Evolutionary conservation across 2,888 invertebrate species (phyloP), one percentile per base, ranked within the genome.

Genomic region (Mythimna lalbum): DNA sequence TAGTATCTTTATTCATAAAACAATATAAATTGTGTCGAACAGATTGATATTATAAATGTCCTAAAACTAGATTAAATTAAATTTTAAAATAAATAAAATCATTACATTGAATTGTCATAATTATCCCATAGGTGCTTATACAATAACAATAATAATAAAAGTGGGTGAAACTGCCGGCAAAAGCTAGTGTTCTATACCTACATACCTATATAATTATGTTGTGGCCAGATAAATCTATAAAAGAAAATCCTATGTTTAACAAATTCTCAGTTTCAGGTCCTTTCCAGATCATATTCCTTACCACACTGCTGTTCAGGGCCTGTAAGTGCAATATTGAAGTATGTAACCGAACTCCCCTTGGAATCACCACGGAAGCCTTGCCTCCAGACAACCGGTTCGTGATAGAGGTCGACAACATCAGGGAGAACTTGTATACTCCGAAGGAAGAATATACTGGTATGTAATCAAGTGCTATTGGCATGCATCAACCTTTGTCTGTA

Each of bases 351-450:
- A 87, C 90, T 9, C 95, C 95, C 0, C 82, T 95, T 12, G 92
- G 91, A 1, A 90, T 92, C 0, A 91, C 89, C 62, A 92, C 92
- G 0, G 90, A 88, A 0, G 88, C 95, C 0, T 76, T 96, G 7
- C 92, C 93, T 0, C 93, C 95, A 0, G 95, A 96, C 74, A 92
- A 94, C 77, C 87, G 93, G 21, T 96, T 94, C 67, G 85, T 89
- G 23, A 85, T 96, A 31, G 93, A 94, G 49, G 91, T 96, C 21
- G 87, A 89, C 2, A 90, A 87, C 33, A 91, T 94, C 65, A 91
- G 91, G 19, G 88, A 88, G 0, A 81, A 86, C 19, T 81, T 85
- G 55, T 95, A 95, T 71, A 91, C 88, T 63, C 93, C 95, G 84
- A 87, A 85, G 64, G 64, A 49, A 4, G 60, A 67, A 27, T 89